Evolutionary conservation across 2,797 vertebrate species (phyloP).

Genomic region (Xenopus petersii): DNA sequence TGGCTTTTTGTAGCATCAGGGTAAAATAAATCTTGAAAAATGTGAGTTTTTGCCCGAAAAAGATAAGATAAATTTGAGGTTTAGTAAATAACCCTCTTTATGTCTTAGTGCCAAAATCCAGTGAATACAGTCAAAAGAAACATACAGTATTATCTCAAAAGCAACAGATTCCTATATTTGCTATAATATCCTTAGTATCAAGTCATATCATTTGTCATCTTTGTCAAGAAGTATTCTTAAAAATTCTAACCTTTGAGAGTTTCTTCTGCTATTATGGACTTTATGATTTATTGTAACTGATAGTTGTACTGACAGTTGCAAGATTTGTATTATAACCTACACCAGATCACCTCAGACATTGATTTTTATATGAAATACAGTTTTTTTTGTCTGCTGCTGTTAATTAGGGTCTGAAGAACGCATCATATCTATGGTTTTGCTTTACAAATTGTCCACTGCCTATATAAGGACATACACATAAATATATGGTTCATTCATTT

Average conservation of each 20-base stretch:
- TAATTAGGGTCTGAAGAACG: too few relatives aligned
- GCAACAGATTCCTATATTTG: conserved; percentile 48
- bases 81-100: too few relatives aligned
- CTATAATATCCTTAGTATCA: conserved; percentile 56
- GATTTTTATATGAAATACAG: conserved; percentile 37
- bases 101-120: background rate
- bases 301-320: conserved; percentile 54
- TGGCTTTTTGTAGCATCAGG: too few relatives aligned
- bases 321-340: conserved; percentile 57
- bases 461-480: too few relatives aligned
- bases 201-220: conserved; percentile 59
- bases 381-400: too few relatives aligned
- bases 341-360: conserved; percentile 50
- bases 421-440: too few relatives aligned
- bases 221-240: conserved; percentile 57
- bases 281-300: conserved; percentile 59
- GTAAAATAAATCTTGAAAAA: too few relatives aligned
- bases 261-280: conserved; percentile 53
- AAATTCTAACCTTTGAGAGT: conserved; percentile 60
- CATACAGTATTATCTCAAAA: conserved; percentile 55
- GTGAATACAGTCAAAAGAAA: conserved; percentile 18
- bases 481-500: too few relatives aligned
- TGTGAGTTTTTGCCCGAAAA: too few relatives aligned
- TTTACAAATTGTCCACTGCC: too few relatives aligned
- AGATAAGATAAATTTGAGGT: too few relatives aligned